Base-by-base conservation (phyloP, 2,888 invertebrate species). In the Clitarchus hookeri region DNA sequence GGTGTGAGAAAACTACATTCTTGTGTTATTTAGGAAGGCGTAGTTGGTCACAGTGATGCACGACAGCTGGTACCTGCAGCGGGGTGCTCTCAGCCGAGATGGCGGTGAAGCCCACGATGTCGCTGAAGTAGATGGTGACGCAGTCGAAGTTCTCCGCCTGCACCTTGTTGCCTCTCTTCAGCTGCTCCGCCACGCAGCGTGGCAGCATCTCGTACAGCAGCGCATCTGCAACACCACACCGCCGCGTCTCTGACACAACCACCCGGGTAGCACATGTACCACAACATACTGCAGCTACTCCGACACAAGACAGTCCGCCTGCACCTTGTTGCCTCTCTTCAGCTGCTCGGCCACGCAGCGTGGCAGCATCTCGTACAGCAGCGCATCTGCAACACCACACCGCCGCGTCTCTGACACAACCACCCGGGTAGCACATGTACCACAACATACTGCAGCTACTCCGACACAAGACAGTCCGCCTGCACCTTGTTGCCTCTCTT, bases 41-140 rank as follows among this genome's bases (percentile, higher is more conserved):
- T 36, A 3, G 1, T 36, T 36, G 36, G 36, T 36, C 2, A 4
- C 36, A 4, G 36, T 36, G 36, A 36, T 36, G n/a, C n/a, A n/a
- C n/a, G 48, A 27, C 80, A 80, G 84, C 84, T 78, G 78, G 88
- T 90, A 95, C 96, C 94, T 97, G 96, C 84, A 97, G 92, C 0
- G 97, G 97, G 8, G 97, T 97, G 90, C 97, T 97, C 91, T 97
- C 96, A 0, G 98, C 97, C 0, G 97, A 98, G 96, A 98, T 96
- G 53, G 96, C 93, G 0, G 98, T 98, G 91, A 98, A 98, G 36
- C 97, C 98, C 53, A 98, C 98, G 88, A 98, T 98, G 91, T 98
- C 98, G 90, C 97, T 98, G 92, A 98, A 98, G 92, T 98, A 98
- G 88, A 98, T 98, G 3, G 98, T 98, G 25, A 97, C 97, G 88